Conservation (phyloP, 1,140 invertebrate genomes). For the Habropoda laboriosa region DNA sequence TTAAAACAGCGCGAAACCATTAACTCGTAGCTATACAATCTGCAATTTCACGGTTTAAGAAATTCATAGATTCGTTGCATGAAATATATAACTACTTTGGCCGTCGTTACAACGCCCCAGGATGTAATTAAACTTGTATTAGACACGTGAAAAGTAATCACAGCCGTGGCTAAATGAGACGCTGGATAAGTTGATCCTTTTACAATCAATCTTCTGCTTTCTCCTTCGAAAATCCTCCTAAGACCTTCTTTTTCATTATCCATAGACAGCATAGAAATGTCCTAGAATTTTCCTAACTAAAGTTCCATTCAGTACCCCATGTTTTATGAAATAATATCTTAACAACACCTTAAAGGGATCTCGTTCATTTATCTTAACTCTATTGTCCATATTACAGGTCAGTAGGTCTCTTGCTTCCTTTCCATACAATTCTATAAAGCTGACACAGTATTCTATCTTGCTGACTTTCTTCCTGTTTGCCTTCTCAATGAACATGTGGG, state of each 20-base stretch:
- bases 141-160: conserved; percentile 60
- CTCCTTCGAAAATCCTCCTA: conserved; percentile 55
- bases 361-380: conserved; percentile 33
- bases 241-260: conserved; percentile 42
- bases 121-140: conserved; percentile 58
- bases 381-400: conserved; percentile 4
- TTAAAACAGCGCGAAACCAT: neutral
- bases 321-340: neutral
- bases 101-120: conserved; percentile 36
- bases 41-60: neutral
- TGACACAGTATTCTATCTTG: conserved; percentile 55
- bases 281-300: conserved; percentile 22
- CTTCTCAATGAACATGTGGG: conserved; percentile 56
- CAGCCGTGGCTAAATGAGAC: conserved; percentile 53
- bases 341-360: conserved; percentile 59
- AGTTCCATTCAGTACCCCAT: neutral
- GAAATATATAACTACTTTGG: conserved; percentile 45
- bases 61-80: neutral
- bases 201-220: conserved; percentile 43
- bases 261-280: conserved; percentile 27
- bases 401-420: conserved; percentile 55
- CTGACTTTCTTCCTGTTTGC: conserved; percentile 25
- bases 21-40: neutral
- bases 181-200: conserved; percentile 38
- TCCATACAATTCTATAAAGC: conserved; percentile 56